Evolutionary conservation across 1,140 invertebrate species (phyloP), one percentile per base, ranked within the genome.

Genomic region (Matsumurasca onukii): DNA sequence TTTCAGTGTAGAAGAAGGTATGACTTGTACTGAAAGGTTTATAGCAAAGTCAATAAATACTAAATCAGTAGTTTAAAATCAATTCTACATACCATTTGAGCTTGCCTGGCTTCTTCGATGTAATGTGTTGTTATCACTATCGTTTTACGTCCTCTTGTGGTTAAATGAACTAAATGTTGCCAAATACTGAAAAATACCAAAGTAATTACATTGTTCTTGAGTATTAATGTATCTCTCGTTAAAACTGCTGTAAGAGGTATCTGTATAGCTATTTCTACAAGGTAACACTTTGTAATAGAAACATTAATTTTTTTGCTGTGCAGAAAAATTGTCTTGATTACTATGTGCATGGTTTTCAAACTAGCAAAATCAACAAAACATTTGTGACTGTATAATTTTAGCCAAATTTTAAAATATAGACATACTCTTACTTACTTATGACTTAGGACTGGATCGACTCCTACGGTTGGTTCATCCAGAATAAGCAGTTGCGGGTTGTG

Each of bases 81-180:
- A 66, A 20, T 34, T 25, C 22, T 49, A 93, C 73, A 25, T 74
- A 83, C 84, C 81, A 83, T 88, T 78, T 94, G 83, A 17, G 92
- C 91, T 77, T 94, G 88, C 74, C 89, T 86, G 3, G 93, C 89
- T 80, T 98, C 95, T 76, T 97, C 94, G 55, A 97, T 95, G 74
- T 98, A 98, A 82, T 98, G 95, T n/a, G 95, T 98, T 0, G 95
- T 98, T 52, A 98, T 95, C 34, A 98, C 88, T 29, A 92, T 84
- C 0, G 90, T 87, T 31, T 87, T 88, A 30, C 86, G 85, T 30
- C 86, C 83, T 70, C 85, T 85, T 69, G 81, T 79, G 13, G 93
- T 87, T 13, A 95, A 83, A 66, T 90, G 87, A 0, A 90, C 82
- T 22, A 98, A 81, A 77, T 93, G 90, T 49, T 92, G 84, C 95